A percentile compares a stretch with the other conserved stretches of the same genome.
phyloP scores from a whole-genome alignment of 2,113 vertebrate genomes.

The Hepsetus odoe region DNA sequence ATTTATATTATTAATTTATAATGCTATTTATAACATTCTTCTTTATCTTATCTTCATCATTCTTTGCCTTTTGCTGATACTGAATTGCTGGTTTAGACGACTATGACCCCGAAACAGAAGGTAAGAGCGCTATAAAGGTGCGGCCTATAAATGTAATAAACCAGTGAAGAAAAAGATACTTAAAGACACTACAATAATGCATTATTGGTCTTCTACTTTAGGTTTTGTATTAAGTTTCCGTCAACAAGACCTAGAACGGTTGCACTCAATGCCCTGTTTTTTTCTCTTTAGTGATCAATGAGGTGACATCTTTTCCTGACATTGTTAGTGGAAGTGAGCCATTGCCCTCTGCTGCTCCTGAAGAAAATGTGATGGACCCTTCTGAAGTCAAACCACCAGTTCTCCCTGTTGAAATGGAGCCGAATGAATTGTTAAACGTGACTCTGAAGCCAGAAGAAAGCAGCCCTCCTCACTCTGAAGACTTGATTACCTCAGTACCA shows the following conservation, averaged over 20 bases:
- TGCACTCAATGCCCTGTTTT: neutral
- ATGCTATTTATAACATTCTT: neutral
- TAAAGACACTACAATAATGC: too few relatives aligned
- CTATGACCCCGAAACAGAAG: slow-evolving; percentile 1
- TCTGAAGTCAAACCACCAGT: neutral
- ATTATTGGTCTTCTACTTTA: too few relatives aligned
- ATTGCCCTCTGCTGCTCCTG: slow-evolving; percentile 25
- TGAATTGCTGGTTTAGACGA: neutral
- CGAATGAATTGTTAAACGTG: neutral
- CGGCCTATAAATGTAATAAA: neutral
- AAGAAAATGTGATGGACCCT: slow-evolving; percentile 15
- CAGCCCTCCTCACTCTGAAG: neutral
- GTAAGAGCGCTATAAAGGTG: slow-evolving; percentile 8
- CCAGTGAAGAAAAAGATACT: too few relatives aligned
- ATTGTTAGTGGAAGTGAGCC: slow-evolving; percentile 49
- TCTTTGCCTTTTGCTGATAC: neutral
- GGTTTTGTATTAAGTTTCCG: too few relatives aligned
- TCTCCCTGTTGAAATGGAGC: neutral
- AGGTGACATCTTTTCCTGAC: slow-evolving; percentile 41
- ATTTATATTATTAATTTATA: neutral
- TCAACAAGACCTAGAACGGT: too few relatives aligned
- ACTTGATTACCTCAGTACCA: neutral
- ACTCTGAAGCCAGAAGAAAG: slow-evolving; percentile 25
- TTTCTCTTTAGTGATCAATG: neutral
- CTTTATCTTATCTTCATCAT: neutral